Evolutionary conservation across 2,113 vertebrate species (phyloP).

Genomic region (Scalopus aquaticus): DNA sequence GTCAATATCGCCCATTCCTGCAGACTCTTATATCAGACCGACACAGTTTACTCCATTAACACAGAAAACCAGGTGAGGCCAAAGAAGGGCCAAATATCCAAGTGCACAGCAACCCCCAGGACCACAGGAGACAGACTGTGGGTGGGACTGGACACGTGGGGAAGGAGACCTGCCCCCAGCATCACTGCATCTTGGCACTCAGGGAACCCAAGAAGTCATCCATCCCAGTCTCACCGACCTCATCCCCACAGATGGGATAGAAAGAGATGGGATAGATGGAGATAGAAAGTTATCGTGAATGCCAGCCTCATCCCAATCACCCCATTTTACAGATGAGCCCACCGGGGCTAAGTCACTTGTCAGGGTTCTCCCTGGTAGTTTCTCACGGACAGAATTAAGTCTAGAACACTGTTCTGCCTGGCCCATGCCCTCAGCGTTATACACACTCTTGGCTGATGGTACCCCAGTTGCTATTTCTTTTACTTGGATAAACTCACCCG

Average conservation of each 20-base stretch:
- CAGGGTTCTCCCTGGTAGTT: not conserved
- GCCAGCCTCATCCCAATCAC: not conserved
- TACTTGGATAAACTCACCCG: not conserved
- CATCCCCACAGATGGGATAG: not conserved
- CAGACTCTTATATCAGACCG: conserved; percentile 90
- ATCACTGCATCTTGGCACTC: not conserved
- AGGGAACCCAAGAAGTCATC: not conserved
- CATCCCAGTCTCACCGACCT: not conserved
- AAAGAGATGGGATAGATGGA: too few species aligned
- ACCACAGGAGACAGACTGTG: accelerated
- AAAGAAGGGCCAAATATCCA: not conserved
- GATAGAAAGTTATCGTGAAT: not conserved
- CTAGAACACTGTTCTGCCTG: not conserved
- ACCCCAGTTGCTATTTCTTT: not conserved
- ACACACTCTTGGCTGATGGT: not conserved
- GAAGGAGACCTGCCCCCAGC: not conserved
- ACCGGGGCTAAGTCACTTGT: not conserved
- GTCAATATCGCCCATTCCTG: conserved; percentile 96
- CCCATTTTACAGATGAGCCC: not conserved
- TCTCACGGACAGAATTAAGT: not conserved
- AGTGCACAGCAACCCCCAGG: not conserved
- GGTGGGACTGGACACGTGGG: not conserved
- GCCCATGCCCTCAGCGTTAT: not conserved
- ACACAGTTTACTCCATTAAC: conserved; percentile 94
- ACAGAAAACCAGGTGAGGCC: conserved; percentile 90